phyloP scores from a whole-genome alignment of 2,113 vertebrate genomes.

The Hippocampus comes region DNA sequence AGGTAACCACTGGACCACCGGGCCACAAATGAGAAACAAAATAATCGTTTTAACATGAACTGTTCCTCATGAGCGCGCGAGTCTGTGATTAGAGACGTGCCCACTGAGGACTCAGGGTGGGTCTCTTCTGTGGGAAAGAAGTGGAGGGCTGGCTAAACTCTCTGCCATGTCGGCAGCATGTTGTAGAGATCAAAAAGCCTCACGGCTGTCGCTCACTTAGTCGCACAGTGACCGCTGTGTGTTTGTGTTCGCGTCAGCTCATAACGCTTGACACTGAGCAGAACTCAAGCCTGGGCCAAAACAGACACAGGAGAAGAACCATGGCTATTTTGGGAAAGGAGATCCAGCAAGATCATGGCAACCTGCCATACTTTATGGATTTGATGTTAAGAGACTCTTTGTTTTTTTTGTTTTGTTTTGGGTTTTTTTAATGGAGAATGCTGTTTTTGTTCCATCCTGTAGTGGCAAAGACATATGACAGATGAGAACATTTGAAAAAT shows the following conservation, averaged over 20 bases:
- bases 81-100: constrained; percentile 28
- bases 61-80: not conserved
- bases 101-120: constrained; percentile 49
- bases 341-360: constrained; percentile 34
- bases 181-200: constrained; percentile 36
- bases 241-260: constrained; percentile 61
- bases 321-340: constrained; percentile 50
- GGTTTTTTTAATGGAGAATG: not conserved
- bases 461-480: not conserved
- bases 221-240: constrained; percentile 43
- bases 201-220: constrained; percentile 30
- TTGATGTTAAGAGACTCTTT: constrained; percentile 14
- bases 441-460: constrained; percentile 9
- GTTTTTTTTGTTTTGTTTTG: constrained; percentile 9
- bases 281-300: constrained; percentile 33
- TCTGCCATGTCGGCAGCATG: constrained; percentile 49
- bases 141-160: constrained; percentile 62
- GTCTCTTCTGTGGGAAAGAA: constrained; percentile 37
- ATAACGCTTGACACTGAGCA: constrained; percentile 56
- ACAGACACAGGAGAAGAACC: constrained; percentile 30
- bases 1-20: no score
- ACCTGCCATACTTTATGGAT: constrained; percentile 21
- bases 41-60: constrained; percentile 18
- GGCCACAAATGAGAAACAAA: no score
- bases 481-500: not conserved